phyloP scores from a whole-genome alignment of 2,888 invertebrate species.

The Chaetoderma sp. region DNA sequence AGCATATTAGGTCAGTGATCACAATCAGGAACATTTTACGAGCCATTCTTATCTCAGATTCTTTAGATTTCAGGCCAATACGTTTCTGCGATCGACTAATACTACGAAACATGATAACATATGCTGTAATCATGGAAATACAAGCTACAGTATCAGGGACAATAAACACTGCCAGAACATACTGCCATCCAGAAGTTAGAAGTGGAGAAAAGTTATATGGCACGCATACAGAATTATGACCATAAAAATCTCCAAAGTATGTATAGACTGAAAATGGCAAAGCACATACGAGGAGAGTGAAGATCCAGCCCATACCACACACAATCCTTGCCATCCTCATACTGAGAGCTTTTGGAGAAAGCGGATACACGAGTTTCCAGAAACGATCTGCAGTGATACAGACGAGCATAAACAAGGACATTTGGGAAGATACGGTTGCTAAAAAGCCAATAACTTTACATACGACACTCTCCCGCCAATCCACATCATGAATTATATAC shows the following conservation, averaged over 20 bases:
- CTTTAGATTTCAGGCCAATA: not conserved
- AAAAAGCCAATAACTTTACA: conserved; percentile 75
- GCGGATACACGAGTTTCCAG: conserved; percentile 42
- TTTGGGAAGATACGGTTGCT: conserved; percentile 46
- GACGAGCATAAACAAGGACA: conserved; percentile 43
- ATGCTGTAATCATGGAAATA: not conserved
- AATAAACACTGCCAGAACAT: not conserved
- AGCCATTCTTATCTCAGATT: not conserved
- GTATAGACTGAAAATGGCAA: not conserved
- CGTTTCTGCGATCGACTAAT: not conserved
- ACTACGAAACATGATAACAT: not conserved
- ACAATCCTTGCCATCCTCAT: not conserved
- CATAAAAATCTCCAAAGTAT: not conserved
- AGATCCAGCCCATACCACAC: too few species aligned
- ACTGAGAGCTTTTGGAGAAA: not conserved
- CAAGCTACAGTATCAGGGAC: not conserved
- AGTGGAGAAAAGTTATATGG: not conserved
- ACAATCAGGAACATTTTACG: not conserved
- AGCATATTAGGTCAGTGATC: not conserved
- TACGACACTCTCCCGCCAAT: conserved; percentile 74
- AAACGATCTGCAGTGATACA: conserved; percentile 45
- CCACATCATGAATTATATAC: conserved; percentile 74
- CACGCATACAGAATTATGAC: conserved; percentile 1
- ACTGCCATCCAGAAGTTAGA: not conserved
- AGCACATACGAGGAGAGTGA: not conserved